Evolutionary conservation across 2,888 invertebrate species (phyloP), one percentile per base, ranked within the genome.

Genomic region (Synanthedon formicaeformis): DNA sequence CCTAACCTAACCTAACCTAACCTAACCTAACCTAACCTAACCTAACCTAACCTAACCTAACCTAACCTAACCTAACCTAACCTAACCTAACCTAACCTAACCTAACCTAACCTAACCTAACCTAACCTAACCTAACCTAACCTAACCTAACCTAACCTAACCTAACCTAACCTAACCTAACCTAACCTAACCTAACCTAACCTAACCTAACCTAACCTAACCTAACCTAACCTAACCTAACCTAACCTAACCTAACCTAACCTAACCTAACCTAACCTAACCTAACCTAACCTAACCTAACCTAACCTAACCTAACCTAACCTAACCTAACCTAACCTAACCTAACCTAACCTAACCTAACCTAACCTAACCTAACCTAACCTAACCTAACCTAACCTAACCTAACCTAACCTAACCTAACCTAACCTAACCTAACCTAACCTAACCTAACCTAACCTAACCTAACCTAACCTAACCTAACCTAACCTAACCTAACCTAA

Each of bases 1-100:
- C 62, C 61, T 60, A 60, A 59, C 59, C 60, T 60, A 63, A 61
- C 60, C 63, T 56, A 56, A 56, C 56, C 56, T 54, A 56, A 56
- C 56, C 56, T 56, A 56, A 56, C 56, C 56, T 56, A 56, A 56
- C 56, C 56, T 56, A 56, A 56, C 56, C 56, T 56, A 56, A 56
- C 56, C 56, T 56, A 56, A 56, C 56, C 56, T 56, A 56, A 56
- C 56, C 56, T 56, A 54, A 52, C 34, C 50, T 54, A 50, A 50
- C 54, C 51, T 51, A 49, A 54, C 50, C 45, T 41, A 27, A 18
- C 23, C n/a, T 18, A 52, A 14, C 52, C 48, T 50, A 53, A 45
- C 53, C 53, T 50, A 50, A 50, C 41, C 40, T 50, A 50, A 50
- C 23, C 27, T 27, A 48, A 3, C 45, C 51, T 8, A 12, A 14